These are phyloP conservation scores for Cettia cetti DNA, from an alignment of 2,113 vertebrate genomes.

Conservation along the genomic window DNA sequence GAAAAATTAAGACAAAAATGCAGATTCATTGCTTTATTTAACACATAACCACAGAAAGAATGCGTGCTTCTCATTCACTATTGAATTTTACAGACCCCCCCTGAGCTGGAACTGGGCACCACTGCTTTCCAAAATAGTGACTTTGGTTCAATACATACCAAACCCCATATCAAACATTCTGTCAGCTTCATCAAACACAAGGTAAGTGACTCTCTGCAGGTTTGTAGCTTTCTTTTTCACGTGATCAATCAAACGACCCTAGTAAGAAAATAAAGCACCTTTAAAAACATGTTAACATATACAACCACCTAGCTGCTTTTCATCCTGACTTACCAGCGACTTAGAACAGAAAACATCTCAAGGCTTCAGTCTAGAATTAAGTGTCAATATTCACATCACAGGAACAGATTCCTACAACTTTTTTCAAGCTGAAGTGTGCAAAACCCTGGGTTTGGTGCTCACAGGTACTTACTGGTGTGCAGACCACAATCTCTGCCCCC, in stretches of 20 bases:
- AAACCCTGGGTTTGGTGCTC: background rate
- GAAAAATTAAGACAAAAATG: background rate
- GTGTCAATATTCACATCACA: background rate
- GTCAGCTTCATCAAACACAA: slow-evolving; percentile 98
- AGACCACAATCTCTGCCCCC: slow-evolving; percentile 98
- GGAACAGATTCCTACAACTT: background rate
- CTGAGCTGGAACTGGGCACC: background rate
- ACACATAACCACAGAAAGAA: background rate
- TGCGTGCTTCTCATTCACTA: background rate
- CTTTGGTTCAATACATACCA: slow-evolving; percentile 75
- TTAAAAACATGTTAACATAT: background rate
- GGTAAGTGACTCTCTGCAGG: slow-evolving; percentile 93
- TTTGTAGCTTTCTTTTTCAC: slow-evolving; percentile 99
- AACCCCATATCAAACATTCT: slow-evolving; percentile 99
- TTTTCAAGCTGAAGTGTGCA: background rate
- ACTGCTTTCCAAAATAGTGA: background rate
- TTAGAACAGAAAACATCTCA: background rate
- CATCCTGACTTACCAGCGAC: background rate
- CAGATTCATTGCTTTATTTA: background rate
- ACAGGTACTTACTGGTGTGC: slow-evolving; percentile 89
- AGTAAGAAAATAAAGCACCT: background rate
- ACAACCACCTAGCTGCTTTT: background rate
- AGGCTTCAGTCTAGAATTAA: background rate
- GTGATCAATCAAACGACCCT: slow-evolving; percentile 98
- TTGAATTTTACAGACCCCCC: background rate